Conservation (phyloP, 2,797 vertebrate species). For the Pelochelys cantorii region DNA sequence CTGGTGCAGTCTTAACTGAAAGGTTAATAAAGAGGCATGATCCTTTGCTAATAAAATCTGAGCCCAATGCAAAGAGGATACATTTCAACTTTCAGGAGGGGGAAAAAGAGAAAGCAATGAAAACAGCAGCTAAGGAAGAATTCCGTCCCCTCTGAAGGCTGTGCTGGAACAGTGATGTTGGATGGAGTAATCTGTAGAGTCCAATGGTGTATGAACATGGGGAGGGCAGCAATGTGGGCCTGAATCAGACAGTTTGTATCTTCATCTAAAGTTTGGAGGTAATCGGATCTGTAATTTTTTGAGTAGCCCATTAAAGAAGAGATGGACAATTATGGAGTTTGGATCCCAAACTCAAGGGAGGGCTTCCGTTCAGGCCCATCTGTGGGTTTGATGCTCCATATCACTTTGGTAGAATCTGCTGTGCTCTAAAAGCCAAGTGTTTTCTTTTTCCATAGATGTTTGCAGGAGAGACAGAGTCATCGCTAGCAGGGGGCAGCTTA, state of each 20-base stretch:
- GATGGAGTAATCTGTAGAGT: background rate
- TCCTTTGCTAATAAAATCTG: constrained; percentile 31
- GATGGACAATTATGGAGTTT: background rate
- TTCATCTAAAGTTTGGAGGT: background rate
- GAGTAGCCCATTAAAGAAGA: rapidly evolving
- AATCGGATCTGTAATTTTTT: background rate
- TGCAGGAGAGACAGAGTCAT: background rate
- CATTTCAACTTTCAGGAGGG: constrained; percentile 13
- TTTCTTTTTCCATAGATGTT: background rate
- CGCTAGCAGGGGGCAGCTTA: rapidly evolving
- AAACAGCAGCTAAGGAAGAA: background rate
- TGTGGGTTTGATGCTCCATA: background rate
- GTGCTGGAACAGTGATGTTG: background rate
- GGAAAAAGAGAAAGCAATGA: rapidly evolving
- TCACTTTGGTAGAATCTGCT: background rate
- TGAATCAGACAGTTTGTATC: background rate
- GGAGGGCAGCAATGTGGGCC: background rate
- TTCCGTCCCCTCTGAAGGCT: background rate
- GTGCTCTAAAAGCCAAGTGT: background rate
- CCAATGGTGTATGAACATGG: background rate
- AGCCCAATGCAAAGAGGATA: background rate
- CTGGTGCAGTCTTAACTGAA: constrained; percentile 12
- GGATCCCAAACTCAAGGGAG: background rate
- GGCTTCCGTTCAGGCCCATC: background rate
- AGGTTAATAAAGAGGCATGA: constrained; percentile 53